Percentiles rank a stretch among this genome's conserved stretches.
These are phyloP conservation scores for Chloroceryle aenea DNA, from an alignment of 2,113 vertebrate species.

Conservation along the genomic window DNA sequence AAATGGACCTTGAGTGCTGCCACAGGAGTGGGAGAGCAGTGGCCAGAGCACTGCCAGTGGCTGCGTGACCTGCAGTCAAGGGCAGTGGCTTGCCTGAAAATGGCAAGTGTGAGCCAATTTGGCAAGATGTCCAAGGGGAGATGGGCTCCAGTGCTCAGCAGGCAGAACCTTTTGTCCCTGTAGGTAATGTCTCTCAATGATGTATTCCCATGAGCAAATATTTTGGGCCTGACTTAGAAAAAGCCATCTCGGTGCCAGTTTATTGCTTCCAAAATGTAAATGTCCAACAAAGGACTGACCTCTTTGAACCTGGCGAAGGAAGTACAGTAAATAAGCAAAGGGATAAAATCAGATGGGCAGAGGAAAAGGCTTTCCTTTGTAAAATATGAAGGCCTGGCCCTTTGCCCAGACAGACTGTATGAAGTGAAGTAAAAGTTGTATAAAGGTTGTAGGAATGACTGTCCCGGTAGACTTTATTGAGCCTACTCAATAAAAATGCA, in stretches of 20 bases:
- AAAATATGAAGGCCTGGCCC: neutral
- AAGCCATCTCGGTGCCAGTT: neutral
- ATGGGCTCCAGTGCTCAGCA: neutral
- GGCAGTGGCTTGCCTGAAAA: neutral
- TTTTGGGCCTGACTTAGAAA: neutral
- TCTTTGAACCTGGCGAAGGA: neutral
- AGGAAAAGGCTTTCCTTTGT: neutral
- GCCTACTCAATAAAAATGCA: neutral
- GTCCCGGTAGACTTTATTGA: neutral
- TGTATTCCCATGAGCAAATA: neutral
- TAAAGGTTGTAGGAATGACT: neutral
- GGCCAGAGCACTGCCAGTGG: accelerated
- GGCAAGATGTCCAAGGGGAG: neutral
- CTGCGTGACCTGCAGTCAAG: neutral
- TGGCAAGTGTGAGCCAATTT: neutral
- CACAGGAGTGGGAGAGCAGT: accelerated
- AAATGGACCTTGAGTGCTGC: neutral
- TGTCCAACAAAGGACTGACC: neutral
- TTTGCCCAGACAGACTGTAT: neutral
- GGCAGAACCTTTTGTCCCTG: neutral
- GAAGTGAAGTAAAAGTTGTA: neutral
- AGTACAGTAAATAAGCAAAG: neutral
- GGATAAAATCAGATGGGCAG: neutral
- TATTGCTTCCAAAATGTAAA: neutral
- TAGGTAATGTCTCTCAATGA: neutral